A percentile compares a stretch with the other conserved stretches of the same genome.
phyloP scores from a whole-genome alignment of 1,140 invertebrate genomes.

The Teleopsis dalmanni region DNA sequence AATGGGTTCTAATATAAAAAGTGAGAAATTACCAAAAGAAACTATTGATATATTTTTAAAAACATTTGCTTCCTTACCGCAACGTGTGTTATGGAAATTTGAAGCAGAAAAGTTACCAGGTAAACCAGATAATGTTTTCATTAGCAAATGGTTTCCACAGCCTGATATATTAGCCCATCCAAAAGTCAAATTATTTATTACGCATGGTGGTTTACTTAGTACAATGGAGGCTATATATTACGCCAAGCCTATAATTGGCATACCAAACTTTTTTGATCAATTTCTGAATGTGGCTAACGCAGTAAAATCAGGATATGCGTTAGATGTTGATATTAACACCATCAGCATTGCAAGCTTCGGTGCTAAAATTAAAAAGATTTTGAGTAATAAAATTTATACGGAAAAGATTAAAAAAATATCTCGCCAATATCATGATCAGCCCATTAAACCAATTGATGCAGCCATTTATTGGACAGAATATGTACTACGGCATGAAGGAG shows the following conservation, averaged over 20 bases:
- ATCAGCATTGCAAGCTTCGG: slow-evolving; percentile 36
- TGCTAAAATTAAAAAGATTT: slow-evolving; percentile 25
- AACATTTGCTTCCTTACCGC: slow-evolving; percentile 50
- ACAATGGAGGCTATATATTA: slow-evolving; percentile 61
- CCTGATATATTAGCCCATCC: slow-evolving; percentile 61
- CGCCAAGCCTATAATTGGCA: slow-evolving; percentile 60
- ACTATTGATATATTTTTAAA: slow-evolving; percentile 50
- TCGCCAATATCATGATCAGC: slow-evolving; percentile 49
- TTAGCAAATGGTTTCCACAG: slow-evolving; percentile 63
- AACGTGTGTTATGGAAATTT: slow-evolving; percentile 62
- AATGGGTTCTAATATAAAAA: slow-evolving; percentile 55
- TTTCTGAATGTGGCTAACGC: slow-evolving; percentile 50
- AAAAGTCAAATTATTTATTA: slow-evolving; percentile 61
- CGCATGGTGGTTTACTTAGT: slow-evolving; percentile 62
- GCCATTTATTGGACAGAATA: slow-evolving; percentile 67
- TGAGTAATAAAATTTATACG: slow-evolving; percentile 19
- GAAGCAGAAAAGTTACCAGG: slow-evolving; percentile 50
- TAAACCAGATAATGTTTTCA: slow-evolving; percentile 54
- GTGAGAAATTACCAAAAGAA: slow-evolving; percentile 46
- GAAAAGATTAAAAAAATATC: slow-evolving; percentile 20
- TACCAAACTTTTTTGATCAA: slow-evolving; percentile 61
- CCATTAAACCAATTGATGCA: slow-evolving; percentile 53
- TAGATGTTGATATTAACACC: slow-evolving; percentile 35
- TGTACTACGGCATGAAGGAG: slow-evolving; percentile 49
- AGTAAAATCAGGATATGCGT: slow-evolving; percentile 43